phyloP scores from a whole-genome alignment of 2,797 vertebrate species.

The Kryptopterus vitreolus region DNA sequence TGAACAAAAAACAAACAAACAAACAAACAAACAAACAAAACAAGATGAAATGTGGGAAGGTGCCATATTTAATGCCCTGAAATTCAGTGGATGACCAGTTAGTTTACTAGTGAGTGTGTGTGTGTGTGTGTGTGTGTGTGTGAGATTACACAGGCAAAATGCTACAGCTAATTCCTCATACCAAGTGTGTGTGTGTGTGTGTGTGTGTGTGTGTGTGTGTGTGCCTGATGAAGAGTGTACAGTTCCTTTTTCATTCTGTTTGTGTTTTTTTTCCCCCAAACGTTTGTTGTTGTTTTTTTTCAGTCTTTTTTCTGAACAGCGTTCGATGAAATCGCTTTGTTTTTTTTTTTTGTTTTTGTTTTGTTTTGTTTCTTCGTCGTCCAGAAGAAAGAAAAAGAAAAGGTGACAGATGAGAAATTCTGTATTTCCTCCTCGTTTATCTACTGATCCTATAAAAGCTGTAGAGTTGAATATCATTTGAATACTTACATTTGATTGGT shows the following conservation, averaged over 20 bases:
- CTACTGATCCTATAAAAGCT: constrained; percentile 12
- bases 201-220: constrained; percentile 7
- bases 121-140: too few relatives aligned
- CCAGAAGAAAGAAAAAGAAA: neutral
- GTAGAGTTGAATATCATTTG: neutral
- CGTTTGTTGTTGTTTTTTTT: constrained; percentile 4
- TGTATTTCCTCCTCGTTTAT: neutral
- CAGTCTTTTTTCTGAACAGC: neutral
- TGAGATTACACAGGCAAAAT: constrained; percentile 42
- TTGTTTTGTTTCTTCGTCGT: neutral
- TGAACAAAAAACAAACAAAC: constrained; percentile 5
- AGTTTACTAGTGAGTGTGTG: constrained; percentile 13
- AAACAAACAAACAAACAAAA: neutral
- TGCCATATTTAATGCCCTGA: constrained; percentile 52
- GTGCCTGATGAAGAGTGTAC: constrained; percentile 1
- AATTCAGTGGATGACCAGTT: constrained; percentile 26
- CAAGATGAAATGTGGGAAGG: neutral
- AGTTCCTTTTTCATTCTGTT: constrained; percentile 1
- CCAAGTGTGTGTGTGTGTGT: constrained; percentile 1
- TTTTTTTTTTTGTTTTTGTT: constrained; percentile 3
- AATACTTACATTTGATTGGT: constrained; percentile 33
- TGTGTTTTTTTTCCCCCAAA: neutral
- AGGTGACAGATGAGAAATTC: constrained; percentile 2
- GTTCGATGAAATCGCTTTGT: neutral
- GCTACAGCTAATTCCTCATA: constrained; percentile 39